A percentile compares a stretch with the other conserved stretches of the same genome.
Evolutionary conservation across 2,797 vertebrate species (phyloP).

Genomic region (Artibeus lituratus): DNA sequence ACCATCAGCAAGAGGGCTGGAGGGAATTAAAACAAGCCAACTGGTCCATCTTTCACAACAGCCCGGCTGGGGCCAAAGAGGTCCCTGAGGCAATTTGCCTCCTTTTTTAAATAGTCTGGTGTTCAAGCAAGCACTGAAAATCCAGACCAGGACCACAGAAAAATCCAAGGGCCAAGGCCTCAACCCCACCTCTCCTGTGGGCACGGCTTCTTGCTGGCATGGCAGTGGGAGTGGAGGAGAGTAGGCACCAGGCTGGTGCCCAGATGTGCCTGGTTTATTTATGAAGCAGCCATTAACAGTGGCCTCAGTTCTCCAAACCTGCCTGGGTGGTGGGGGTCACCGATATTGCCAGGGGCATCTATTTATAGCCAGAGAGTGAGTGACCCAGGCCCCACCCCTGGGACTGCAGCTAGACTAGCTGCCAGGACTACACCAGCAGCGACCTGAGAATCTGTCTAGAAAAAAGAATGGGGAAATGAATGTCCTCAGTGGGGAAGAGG

Average conservation of each 20-base stretch:
- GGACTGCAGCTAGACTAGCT: neutral
- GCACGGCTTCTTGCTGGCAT: neutral
- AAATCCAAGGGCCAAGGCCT: neutral
- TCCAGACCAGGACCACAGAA: neutral
- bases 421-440: neutral
- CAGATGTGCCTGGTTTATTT: conserved; percentile 54
- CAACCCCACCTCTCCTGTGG: neutral
- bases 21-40: conserved; percentile 67
- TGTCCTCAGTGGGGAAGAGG: neutral
- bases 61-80: conserved; percentile 45
- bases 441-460: neutral
- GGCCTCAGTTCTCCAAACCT: neutral
- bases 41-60: conserved; percentile 65
- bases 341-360: conserved; percentile 32
- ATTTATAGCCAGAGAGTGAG: conserved; percentile 57
- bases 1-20: neutral
- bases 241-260: neutral
- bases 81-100: conserved; percentile 54
- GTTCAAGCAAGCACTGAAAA: conserved; percentile 49
- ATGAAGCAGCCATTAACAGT: conserved; percentile 60
- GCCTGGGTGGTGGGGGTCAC: conserved; percentile 7
- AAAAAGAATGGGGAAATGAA: neutral
- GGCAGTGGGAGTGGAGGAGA: neutral
- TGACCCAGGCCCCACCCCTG: conserved; percentile 41
- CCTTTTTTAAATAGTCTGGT: neutral